Evolutionary conservation across 2,113 vertebrate species (phyloP), one percentile per base, ranked within the genome.

Genomic region (Sebastes schlegelii): DNA sequence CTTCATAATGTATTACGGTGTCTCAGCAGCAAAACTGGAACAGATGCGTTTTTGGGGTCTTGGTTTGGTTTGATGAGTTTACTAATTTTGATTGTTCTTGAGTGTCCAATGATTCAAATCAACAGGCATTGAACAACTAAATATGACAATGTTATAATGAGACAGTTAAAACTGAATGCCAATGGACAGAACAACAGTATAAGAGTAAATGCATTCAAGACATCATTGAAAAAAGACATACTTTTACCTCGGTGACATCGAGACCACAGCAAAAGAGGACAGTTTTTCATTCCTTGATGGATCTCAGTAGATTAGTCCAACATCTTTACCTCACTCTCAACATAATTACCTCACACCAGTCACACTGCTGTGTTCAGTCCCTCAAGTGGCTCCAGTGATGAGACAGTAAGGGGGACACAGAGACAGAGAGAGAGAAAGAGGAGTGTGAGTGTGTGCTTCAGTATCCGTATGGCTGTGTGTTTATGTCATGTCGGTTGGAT

Each of bases 291-390:
- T 74, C 55, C 66, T 79, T 23, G 11, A 43, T 34, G 64, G 74
- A 86, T 83, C 73, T 82, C 79, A 58, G 71, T 23, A 74, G 76
- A 91, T 90, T 69, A 85, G 67, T 72, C 65, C 64, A 58, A 64
- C 83, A 80, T 87, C 72, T 88, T 90, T 82, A 82, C 79, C 72
- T 84, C 82, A 49, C 68, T 83, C 83, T 87, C 57, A 34, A 14
- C 43, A 74, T 91, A 91, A 92, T 92, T 86, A 88, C 80, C 61
- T 65, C 58, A 23, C 65, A 85, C 74, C 86, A 79, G 78, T 89
- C 67, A 68, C 65, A 62, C 69, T 60, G 78, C 71, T 86, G 67
- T 84, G 61, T 77, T 84, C 80, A 74, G 86, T 85, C 69, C 45
- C 91, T 84, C 71, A 84, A 86, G 88, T 84, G 70, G 76, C 69